These are phyloP conservation scores for Tamias sibiricus DNA, from an alignment of 2,113 vertebrate genomes.

Conservation along the genomic window DNA sequence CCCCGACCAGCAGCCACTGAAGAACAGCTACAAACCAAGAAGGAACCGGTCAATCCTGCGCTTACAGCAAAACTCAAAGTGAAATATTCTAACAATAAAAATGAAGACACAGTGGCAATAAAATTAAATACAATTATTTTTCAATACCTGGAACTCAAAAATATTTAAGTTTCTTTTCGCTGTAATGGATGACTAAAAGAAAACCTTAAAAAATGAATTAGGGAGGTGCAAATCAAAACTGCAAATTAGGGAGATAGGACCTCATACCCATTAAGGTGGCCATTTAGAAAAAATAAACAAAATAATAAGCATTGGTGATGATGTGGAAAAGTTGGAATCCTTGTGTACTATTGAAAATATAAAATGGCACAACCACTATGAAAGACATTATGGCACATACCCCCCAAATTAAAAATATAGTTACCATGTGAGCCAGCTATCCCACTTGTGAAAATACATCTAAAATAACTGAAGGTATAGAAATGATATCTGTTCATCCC, in stretches of 20 bases:
- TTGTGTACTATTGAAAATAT: neutral
- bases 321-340: neutral
- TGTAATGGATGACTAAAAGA: neutral
- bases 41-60: neutral
- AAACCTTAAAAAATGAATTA: neutral
- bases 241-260: neutral
- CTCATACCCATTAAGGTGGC: neutral
- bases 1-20: conserved; percentile 17
- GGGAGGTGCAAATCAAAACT: neutral
- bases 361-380: neutral
- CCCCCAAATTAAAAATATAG: neutral
- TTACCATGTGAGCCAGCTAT: neutral
- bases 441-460: neutral
- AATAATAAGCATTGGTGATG: neutral
- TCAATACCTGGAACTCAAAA: neutral
- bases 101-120: neutral
- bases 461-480: neutral
- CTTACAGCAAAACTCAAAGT: neutral
- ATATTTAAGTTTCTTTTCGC: neutral
- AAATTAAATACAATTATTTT: neutral
- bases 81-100: neutral
- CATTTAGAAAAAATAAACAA: neutral
- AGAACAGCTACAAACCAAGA: conserved; percentile 73
- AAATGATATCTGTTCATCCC: neutral
- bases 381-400: neutral